These are phyloP conservation scores for Scolopax bukidnonensis DNA, from an alignment of 2,797 vertebrate species.

Conservation along the genomic window DNA sequence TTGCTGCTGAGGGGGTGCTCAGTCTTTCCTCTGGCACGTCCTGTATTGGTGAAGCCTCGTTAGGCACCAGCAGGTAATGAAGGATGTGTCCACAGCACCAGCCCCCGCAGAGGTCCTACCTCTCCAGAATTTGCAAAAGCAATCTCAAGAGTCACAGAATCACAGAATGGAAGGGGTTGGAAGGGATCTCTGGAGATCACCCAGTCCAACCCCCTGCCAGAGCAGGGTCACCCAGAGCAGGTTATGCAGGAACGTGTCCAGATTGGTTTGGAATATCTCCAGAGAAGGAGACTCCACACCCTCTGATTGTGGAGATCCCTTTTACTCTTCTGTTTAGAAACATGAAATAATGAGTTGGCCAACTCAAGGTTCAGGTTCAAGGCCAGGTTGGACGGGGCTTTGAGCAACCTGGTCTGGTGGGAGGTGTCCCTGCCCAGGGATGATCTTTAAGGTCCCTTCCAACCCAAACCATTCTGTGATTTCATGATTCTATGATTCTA, in stretches of 20 bases:
- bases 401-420: too few relatives aligned
- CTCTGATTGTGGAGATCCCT: fast-evolving
- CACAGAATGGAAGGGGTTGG: background rate
- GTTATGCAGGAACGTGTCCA: background rate
- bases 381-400: too few relatives aligned
- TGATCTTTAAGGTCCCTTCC: too few relatives aligned
- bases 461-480: too few relatives aligned
- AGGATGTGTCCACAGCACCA: background rate
- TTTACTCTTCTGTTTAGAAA: background rate
- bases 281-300: background rate
- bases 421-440: too few relatives aligned
- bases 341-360: background rate
- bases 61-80: background rate
- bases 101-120: background rate
- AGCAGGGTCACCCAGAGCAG: background rate
- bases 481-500: too few relatives aligned
- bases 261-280: background rate
- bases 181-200: background rate
- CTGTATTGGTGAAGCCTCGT: background rate
- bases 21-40: background rate
- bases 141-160: background rate
- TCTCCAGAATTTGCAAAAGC: background rate
- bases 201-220: background rate
- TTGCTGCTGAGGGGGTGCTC: background rate
- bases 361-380: too few relatives aligned